Conservation (phyloP, 2,113 vertebrate species). For the Dicaeum eximium region DNA sequence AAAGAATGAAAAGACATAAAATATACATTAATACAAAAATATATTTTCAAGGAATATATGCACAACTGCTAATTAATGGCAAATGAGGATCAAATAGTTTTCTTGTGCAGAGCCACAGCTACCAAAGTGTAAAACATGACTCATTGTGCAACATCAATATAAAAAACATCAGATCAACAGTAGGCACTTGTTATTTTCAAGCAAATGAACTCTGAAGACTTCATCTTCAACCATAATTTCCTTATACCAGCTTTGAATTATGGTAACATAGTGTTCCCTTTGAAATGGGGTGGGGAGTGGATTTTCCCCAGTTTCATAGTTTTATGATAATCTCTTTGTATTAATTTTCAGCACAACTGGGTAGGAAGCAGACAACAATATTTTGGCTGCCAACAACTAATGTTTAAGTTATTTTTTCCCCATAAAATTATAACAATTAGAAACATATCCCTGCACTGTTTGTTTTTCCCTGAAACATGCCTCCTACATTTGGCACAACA, state of each 20-base stretch:
- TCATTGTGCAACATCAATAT: not conserved
- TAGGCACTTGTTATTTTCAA: not conserved
- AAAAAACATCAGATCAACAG: not conserved
- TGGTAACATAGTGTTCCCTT: not conserved
- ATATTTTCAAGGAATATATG: not conserved
- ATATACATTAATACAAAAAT: not conserved
- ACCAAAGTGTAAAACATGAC: not conserved
- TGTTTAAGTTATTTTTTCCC: not conserved
- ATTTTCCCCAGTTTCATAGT: not conserved
- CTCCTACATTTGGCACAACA: not conserved
- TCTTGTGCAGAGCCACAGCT: not conserved
- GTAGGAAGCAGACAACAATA: not conserved
- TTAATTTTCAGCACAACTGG: not conserved
- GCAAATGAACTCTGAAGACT: not conserved
- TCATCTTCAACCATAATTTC: not conserved
- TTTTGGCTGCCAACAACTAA: not conserved
- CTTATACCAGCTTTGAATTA: not conserved
- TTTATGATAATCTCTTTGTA: not conserved
- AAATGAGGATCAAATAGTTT: not conserved
- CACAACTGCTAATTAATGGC: not conserved
- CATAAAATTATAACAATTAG: not conserved
- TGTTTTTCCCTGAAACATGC: not conserved
- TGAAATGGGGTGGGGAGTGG: accelerated
- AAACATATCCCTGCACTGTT: not conserved
- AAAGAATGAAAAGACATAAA: not conserved